Base-by-base conservation (phyloP, 64 coral and sea anemone genomes). In the Catalaphyllia jardinei region DNA sequence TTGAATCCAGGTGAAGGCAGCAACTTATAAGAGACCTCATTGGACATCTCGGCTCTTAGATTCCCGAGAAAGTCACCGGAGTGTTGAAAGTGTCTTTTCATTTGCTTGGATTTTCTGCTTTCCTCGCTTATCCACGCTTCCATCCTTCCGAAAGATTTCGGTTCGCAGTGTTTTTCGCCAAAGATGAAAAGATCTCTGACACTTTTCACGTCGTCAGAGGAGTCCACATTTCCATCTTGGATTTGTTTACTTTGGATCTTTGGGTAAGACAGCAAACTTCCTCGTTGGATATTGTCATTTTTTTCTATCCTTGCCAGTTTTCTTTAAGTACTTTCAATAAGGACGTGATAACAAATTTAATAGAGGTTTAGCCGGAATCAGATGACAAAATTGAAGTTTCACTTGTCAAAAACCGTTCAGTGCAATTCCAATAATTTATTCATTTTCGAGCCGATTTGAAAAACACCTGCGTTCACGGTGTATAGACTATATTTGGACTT, bases 1-100 rank as follows among this genome's bases (percentile, higher is more conserved):
- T 90, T 93, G 52, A 87, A 96, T 67, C 90, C 91, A 27, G 91
- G 91, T 8, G 91, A 93, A 74, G 24, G 80, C 0, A 96, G 54
- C n/a, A 60, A 73, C 6, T 77, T 55, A 38, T 90, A 94, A 71
- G 31, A 51, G 14, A 16, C 63, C 39, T 85, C 38, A 25, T 14
- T 71, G 10, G 81, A 71, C 17, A 38, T 4, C 63, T 71, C 62
- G 63, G 62, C 24, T 69, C 15, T 69, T 51, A 85, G 65, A 51
- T 20, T 49, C 12, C 63, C 25, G 18, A 85, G 63, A 38, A 85
- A 85, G 38, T 29, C 71, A 2, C 24, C 35, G 69, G 62, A 51
- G 22, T 50, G 33, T 69, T 49, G 35, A 46, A 85, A 85, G 31
- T 51, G 33, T 9, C 39, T 51, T 85, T 25, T 67, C 50, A 20